phyloP scores from a whole-genome alignment of 2,797 vertebrate genomes.

The Staurois parvus region DNA sequence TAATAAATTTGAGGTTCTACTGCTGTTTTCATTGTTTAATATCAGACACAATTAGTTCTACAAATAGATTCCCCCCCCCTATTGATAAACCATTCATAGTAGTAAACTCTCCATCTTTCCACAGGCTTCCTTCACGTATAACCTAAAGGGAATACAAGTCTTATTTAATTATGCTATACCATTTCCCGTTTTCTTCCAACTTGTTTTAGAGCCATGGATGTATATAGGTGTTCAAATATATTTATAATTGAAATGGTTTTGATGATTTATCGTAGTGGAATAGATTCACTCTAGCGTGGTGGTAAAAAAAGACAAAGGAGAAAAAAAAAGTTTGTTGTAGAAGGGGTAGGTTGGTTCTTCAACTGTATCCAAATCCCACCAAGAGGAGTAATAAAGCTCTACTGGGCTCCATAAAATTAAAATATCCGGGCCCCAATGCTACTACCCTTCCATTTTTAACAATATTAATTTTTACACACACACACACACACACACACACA shows the following conservation, averaged over 20 bases:
- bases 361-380: neutral
- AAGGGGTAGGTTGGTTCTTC: neutral
- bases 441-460: neutral
- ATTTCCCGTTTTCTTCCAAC: neutral
- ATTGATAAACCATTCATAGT: neutral
- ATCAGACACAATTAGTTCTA: neutral
- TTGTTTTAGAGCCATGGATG: constrained; percentile 3
- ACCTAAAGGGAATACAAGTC: no score
- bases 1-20: neutral
- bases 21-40: neutral
- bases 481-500: neutral
- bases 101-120: neutral
- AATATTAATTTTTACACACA: neutral
- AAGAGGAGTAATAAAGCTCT: neutral
- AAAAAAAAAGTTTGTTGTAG: neutral
- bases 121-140: neutral
- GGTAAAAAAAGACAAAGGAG: neutral
- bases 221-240: constrained; percentile 10
- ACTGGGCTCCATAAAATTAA: neutral
- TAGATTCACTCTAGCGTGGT: neutral
- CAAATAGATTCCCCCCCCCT: neutral
- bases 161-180: no score
- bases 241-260: constrained; percentile 1
- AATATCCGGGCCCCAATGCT: neutral
- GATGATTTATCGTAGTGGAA: neutral